These are phyloP conservation scores for Dasypus novemcinctus DNA, from an alignment of 2,113 vertebrate genomes.

Conservation along the genomic window DNA sequence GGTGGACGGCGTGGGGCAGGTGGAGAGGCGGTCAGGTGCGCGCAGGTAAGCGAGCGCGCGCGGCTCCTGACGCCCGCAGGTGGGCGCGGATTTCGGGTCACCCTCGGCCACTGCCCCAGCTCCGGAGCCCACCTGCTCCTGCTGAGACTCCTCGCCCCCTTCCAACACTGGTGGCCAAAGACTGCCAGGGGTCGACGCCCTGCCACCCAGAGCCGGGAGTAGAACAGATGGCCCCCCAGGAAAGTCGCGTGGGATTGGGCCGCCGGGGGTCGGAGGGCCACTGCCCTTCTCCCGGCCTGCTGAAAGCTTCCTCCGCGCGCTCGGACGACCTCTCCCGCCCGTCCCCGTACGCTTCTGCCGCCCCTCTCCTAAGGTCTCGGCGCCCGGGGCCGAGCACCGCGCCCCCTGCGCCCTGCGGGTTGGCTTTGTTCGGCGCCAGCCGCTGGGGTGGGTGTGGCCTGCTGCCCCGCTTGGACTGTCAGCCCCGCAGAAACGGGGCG, in stretches of 20 bases:
- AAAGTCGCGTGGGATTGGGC: not conserved
- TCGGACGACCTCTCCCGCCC: not conserved
- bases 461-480: not conserved
- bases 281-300: not conserved
- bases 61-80: not conserved
- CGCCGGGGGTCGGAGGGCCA: not conserved
- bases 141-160: not conserved
- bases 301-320: too few species aligned
- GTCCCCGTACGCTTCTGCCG: too few species aligned
- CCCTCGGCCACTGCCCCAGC: rapidly evolving
- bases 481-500: not conserved
- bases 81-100: not conserved
- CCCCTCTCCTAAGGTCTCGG: not conserved
- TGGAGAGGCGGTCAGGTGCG: not conserved
- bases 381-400: not conserved
- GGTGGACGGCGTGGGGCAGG: not conserved
- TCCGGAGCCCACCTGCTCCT: not conserved
- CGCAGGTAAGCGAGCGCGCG: not conserved
- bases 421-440: constrained; percentile 45
- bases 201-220: not conserved
- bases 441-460: constrained; percentile 53
- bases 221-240: not conserved
- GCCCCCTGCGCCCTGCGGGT: not conserved
- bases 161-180: not conserved
- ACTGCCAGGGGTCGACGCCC: not conserved